Evolutionary conservation across 2,113 vertebrate genomes (phyloP).

Genomic region (Lamprotornis superbus): DNA sequence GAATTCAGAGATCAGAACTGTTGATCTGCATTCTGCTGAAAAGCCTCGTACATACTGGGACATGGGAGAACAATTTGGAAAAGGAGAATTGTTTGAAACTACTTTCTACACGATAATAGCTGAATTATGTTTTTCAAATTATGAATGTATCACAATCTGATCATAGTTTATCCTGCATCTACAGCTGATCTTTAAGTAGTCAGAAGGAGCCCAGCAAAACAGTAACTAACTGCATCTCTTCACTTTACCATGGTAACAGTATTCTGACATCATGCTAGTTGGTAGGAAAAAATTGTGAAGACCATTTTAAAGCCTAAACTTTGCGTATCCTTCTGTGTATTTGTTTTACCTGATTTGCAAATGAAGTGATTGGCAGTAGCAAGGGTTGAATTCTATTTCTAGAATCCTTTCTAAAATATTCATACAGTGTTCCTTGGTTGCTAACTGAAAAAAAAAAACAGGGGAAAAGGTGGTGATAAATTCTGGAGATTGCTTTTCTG

Average conservation of each 20-base stretch:
- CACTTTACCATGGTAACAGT: not conserved
- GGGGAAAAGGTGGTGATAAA: not conserved
- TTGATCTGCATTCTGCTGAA: not conserved
- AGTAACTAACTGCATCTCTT: not conserved
- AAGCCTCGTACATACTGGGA: not conserved
- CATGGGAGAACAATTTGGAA: not conserved
- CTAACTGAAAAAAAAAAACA: not conserved
- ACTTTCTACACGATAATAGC: not conserved
- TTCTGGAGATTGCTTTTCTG: not conserved
- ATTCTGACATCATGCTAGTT: not conserved
- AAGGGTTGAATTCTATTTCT: not conserved
- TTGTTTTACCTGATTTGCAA: not conserved
- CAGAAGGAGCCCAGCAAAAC: not conserved
- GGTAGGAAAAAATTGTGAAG: not conserved
- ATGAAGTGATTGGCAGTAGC: not conserved
- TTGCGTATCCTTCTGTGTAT: not conserved
- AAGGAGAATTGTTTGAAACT: not conserved
- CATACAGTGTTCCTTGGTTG: not conserved
- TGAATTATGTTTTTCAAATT: not conserved
- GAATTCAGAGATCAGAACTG: not conserved
- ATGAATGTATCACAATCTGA: not conserved
- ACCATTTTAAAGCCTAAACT: not conserved
- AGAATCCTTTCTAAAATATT: slow-evolving; percentile 18
- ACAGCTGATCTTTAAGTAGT: not conserved
- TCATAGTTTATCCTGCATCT: not conserved